phyloP scores from a whole-genome alignment of 2,113 vertebrate genomes.

The Takifugu bimaculatus region DNA sequence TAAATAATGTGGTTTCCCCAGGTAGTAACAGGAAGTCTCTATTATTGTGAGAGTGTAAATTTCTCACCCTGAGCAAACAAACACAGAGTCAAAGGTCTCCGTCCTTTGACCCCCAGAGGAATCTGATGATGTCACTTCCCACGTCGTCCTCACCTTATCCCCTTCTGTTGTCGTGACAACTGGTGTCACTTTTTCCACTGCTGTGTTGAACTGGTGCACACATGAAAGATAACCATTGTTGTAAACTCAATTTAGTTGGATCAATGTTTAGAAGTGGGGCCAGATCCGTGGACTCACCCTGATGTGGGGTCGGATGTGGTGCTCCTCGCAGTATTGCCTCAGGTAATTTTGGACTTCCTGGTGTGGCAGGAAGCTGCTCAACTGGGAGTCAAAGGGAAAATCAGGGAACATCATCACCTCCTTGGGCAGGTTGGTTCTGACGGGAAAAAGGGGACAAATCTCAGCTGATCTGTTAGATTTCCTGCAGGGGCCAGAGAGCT shows the following conservation, averaged over 20 bases:
- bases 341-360: constrained; percentile 74
- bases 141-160: constrained; percentile 29
- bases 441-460: neutral
- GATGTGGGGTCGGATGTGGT: constrained; percentile 65
- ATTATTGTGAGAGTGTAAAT: neutral
- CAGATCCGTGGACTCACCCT: constrained; percentile 50
- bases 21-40: neutral
- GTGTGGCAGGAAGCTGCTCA: constrained; percentile 78
- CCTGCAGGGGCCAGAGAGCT: neutral
- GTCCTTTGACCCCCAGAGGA: constrained; percentile 41
- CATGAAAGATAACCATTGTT: neutral
- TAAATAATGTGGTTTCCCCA: neutral
- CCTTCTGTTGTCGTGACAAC: constrained; percentile 38
- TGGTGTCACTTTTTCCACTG: constrained; percentile 65
- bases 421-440: constrained; percentile 81
- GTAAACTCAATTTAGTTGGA: neutral
- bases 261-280: neutral
- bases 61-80: constrained; percentile 72
- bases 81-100: constrained; percentile 66
- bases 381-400: constrained; percentile 71
- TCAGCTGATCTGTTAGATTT: neutral
- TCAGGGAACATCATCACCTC: constrained; percentile 84
- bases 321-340: constrained; percentile 66
- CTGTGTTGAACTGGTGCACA: constrained; percentile 57
- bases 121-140: constrained; percentile 66